Evolutionary conservation across 2,797 vertebrate genomes (phyloP).

Genomic region (Meda fulgida): DNA sequence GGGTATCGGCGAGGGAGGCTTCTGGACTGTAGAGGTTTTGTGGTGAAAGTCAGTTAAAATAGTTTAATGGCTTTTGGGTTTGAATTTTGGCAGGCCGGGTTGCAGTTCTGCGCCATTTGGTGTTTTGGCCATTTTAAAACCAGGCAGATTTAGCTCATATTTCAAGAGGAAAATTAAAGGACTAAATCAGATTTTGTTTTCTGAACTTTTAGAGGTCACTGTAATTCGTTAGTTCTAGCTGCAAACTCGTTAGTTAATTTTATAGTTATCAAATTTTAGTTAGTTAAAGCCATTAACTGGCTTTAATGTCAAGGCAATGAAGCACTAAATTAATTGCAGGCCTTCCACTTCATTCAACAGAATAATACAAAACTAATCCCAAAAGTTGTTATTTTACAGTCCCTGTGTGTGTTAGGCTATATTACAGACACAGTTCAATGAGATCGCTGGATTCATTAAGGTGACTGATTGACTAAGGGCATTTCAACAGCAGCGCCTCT

Average conservation of each 20-base stretch:
- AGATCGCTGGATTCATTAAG: conserved; percentile 67
- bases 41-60: conserved; percentile 52
- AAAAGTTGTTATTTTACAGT: conserved; percentile 32
- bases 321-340: conserved; percentile 26
- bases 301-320: conserved; percentile 5
- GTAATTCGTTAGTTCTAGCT: neutral
- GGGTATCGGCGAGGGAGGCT: neutral
- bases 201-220: neutral
- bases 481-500: conserved; percentile 61
- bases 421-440: conserved; percentile 39
- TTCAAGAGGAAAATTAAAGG: conserved; percentile 31
- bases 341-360: conserved; percentile 22
- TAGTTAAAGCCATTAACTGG: too few species aligned
- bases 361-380: conserved; percentile 48
- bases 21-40: conserved; percentile 23
- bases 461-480: conserved; percentile 49
- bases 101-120: conserved; percentile 60
- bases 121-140: conserved; percentile 46
- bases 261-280: too few species aligned
- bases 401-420: neutral
- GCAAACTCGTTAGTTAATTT: too few species aligned
- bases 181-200: neutral
- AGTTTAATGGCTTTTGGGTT: conserved; percentile 59
- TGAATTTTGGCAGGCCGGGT: conserved; percentile 47
- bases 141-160: neutral